These are phyloP conservation scores for Pandemis heparana DNA, from an alignment of 2,888 invertebrate genomes.

Conservation along the genomic window DNA sequence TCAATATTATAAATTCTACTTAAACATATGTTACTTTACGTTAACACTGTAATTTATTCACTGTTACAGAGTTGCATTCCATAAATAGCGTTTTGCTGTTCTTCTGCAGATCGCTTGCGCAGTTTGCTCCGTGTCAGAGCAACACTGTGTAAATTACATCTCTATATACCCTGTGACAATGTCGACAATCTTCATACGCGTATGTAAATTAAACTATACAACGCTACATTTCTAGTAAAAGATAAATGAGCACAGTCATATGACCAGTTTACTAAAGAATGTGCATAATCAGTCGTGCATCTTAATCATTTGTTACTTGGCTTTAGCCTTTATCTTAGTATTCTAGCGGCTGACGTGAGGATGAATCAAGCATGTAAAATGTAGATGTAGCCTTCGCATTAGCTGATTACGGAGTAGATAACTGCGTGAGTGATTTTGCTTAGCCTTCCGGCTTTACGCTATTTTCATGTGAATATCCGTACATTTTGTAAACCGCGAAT, in stretches of 20 bases:
- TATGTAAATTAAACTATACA: slow-evolving; percentile 32
- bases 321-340: slow-evolving; percentile 37
- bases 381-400: slow-evolving; percentile 38
- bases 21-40: not conserved
- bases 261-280: slow-evolving; percentile 39
- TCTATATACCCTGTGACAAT: slow-evolving; percentile 22
- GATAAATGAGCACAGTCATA: slow-evolving; percentile 32
- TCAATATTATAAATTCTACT: not conserved
- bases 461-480: slow-evolving; percentile 17
- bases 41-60: slow-evolving; percentile 21
- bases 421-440: slow-evolving; percentile 39
- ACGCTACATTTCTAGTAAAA: slow-evolving; percentile 16
- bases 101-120: not conserved
- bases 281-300: slow-evolving; percentile 43
- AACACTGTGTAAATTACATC: slow-evolving; percentile 7
- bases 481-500: not conserved
- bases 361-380: slow-evolving; percentile 41
- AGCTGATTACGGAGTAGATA: slow-evolving; percentile 39
- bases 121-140: slow-evolving; percentile 25
- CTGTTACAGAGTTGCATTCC: slow-evolving; percentile 10
- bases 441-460: slow-evolving; percentile 33
- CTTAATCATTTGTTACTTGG: slow-evolving; percentile 41
- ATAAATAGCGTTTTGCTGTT: slow-evolving; percentile 17
- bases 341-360: slow-evolving; percentile 38
- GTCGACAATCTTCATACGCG: slow-evolving; percentile 32